Evolutionary conservation across 2,888 invertebrate genomes (phyloP), one percentile per base, ranked within the genome.

Genomic region (Cybosia mesomella): DNA sequence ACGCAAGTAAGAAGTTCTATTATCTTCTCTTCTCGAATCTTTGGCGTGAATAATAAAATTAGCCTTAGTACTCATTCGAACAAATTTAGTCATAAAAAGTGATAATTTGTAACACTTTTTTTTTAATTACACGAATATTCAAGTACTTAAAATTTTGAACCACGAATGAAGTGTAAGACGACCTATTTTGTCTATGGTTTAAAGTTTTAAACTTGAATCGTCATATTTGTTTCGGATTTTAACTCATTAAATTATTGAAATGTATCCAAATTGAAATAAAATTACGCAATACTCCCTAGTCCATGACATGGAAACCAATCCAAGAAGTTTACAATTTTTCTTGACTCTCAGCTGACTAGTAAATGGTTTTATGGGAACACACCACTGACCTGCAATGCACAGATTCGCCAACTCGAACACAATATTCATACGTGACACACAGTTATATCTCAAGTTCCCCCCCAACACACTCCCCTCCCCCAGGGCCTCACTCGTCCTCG

Each of bases 401-500:
- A 58, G 34, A 59, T 59, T 59, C 39, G 22, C 39, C 22, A 59
- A 59, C 49, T 10, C n/a, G 10, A 59, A 59, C 24, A n/a, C 34
- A 22, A 49, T 39, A 43, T n/a, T 53, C 15, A 34, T 55, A 57
- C 28, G 22, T 28, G 18, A 34, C 49, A 49, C 49, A 49, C 49
- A 34, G 22, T 49, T 53, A 28, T 10, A 4, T 54, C 63, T 54
- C 55, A 49, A 18, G 32, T 21, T 15, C 36, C 10, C 58, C 34
- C 18, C 22, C 18, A 49, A 32, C 58, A 61, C 64, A 39, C 59
- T 58, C 11, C 64, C 58, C 22, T 15, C 66, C 21, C 24, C 22
- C 28, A n/a, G 11, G 39, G 15, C 34, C 80, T 92, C 89, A 94
- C 80, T 95, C 95, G 72, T 96, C 96, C 64, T 97, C 97, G 0